Percentiles rank a stretch among this genome's conserved stretches.
Evolutionary conservation across 2,797 vertebrate genomes (phyloP).

Genomic region (Lepilemur ruficaudatus): DNA sequence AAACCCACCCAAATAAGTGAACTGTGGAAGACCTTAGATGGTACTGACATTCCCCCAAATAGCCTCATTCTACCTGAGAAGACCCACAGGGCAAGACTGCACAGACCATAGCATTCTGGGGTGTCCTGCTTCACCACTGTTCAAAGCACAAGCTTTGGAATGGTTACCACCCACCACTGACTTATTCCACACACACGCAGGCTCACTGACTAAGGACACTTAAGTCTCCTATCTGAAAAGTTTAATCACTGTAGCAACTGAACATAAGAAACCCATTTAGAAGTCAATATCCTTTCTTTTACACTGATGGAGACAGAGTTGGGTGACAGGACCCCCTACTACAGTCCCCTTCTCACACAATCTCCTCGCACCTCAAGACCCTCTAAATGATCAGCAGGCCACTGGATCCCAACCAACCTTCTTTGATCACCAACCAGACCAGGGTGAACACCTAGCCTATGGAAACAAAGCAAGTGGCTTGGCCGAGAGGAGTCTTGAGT

Average conservation of each 20-base stretch:
- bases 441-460: background rate
- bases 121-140: background rate
- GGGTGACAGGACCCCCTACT: background rate
- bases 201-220: background rate
- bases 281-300: background rate
- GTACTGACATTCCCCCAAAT: background rate
- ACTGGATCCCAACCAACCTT: background rate
- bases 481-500: background rate
- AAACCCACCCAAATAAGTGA: background rate
- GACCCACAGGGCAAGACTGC: background rate
- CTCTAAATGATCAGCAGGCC: background rate
- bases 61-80: background rate
- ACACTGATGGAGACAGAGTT: background rate
- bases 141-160: background rate
- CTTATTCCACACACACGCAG: background rate
- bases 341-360: background rate
- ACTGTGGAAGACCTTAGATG: background rate
- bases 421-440: fast-evolving
- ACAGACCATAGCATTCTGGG: background rate
- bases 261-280: background rate
- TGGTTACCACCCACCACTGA: background rate
- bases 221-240: background rate
- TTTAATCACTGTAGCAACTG: background rate
- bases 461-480: background rate
- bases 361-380: background rate